Evolutionary conservation across 2,113 vertebrate species (phyloP).

Genomic region (Octodon degus): DNA sequence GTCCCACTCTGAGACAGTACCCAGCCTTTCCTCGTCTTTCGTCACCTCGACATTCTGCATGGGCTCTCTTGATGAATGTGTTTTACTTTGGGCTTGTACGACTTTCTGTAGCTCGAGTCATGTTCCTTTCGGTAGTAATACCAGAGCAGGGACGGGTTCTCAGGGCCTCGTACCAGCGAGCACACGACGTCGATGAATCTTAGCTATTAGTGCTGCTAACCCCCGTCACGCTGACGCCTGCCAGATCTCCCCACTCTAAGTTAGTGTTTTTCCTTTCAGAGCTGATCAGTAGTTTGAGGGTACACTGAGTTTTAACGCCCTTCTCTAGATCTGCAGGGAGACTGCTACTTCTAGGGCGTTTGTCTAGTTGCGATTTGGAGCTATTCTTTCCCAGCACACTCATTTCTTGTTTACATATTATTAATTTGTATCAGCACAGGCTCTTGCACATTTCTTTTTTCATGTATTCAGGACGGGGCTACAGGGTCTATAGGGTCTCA

Average conservation of each 20-base stretch:
- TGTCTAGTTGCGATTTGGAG: neutral
- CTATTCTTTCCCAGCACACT: neutral
- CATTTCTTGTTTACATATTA: neutral
- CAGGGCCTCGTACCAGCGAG: neutral
- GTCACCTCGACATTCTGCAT: neutral
- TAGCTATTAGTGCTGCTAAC: neutral
- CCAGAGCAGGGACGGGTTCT: neutral
- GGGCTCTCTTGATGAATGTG: conserved; percentile 5
- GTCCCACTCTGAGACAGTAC: neutral
- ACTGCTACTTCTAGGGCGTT: neutral
- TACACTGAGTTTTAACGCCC: neutral
- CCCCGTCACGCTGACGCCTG: neutral
- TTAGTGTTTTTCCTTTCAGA: neutral
- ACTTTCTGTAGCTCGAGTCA: neutral
- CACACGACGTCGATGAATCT: neutral
- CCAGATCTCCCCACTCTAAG: neutral
- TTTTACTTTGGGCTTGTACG: neutral
- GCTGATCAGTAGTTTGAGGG: neutral
- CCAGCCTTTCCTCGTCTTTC: conserved; percentile 3
- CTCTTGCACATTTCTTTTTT: neutral
- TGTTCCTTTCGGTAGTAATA: neutral
- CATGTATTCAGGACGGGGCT: too few species aligned
- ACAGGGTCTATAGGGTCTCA: too few species aligned
- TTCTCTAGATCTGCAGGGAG: neutral
- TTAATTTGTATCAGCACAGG: neutral